Conservation (phyloP, 2,113 vertebrate genomes). For the Cichladusa arquata region DNA sequence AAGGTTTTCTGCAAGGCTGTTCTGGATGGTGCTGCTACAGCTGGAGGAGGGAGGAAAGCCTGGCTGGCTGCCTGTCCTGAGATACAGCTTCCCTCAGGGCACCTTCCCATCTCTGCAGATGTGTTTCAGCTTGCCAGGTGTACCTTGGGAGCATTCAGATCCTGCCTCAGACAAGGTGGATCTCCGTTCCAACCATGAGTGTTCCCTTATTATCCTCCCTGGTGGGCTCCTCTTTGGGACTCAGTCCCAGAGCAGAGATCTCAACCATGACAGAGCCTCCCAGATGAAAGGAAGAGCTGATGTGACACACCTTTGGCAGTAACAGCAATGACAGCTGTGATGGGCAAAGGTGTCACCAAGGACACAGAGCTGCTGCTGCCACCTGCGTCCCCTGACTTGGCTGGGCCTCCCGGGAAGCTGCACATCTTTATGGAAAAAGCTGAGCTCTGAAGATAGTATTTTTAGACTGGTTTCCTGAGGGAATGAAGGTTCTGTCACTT, state of each 20-base stretch:
- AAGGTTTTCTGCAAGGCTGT: background rate
- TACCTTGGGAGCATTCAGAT: background rate
- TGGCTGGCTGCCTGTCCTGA: background rate
- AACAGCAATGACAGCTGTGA: background rate
- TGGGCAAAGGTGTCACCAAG: background rate
- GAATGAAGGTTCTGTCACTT: conserved; percentile 7
- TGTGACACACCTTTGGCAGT: accelerated
- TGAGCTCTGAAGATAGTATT: background rate
- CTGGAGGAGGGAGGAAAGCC: background rate
- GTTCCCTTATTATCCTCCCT: background rate
- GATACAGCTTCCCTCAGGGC: background rate
- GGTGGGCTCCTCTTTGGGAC: background rate
- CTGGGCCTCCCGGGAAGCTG: background rate
- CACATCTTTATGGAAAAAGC: background rate
- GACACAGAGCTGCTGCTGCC: conserved; percentile 10
- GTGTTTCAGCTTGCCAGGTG: background rate
- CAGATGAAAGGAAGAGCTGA: background rate
- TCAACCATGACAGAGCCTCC: background rate
- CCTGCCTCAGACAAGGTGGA: background rate
- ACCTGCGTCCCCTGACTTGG: background rate
- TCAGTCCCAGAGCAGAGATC: background rate
- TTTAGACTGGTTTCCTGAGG: conserved; percentile 14
- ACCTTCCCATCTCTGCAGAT: background rate
- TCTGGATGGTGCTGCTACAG: background rate
- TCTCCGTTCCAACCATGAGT: accelerated